These are phyloP conservation scores for Cichlasoma orientale DNA, from an alignment of 2,797 vertebrate genomes.

Conservation along the genomic window DNA sequence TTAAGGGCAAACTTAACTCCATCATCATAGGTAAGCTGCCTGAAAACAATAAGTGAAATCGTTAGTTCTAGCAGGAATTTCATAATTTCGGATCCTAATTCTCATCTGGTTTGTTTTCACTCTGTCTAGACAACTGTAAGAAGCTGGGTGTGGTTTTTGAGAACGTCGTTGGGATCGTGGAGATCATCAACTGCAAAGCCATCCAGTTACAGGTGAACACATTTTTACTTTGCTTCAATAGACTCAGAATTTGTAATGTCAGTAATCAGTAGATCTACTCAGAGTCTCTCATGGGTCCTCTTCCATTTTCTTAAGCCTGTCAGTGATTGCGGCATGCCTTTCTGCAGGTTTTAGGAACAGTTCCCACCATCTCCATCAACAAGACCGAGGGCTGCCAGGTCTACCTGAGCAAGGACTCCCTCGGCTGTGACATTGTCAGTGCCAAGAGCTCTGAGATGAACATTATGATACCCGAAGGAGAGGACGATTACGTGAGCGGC, in stretches of 20 bases:
- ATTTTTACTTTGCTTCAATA: neutral
- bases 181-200: slow-evolving; percentile 95
- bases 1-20: slow-evolving; percentile 98
- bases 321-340: neutral
- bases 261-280: neutral
- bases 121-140: slow-evolving; percentile 91
- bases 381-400: slow-evolving; percentile 98
- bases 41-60: neutral
- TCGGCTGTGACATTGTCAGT: slow-evolving; percentile 94
- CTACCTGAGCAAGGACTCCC: slow-evolving; percentile 91
- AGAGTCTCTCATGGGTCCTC: neutral
- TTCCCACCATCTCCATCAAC: slow-evolving; percentile 98
- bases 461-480: slow-evolving; percentile 88
- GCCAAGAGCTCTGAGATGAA: slow-evolving; percentile 99
- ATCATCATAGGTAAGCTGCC: slow-evolving; percentile 85
- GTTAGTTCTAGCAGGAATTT: neutral
- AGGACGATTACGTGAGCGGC: slow-evolving; percentile 92
- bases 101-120: neutral
- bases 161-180: slow-evolving; percentile 95
- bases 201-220: slow-evolving; percentile 91
- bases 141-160: slow-evolving; percentile 97
- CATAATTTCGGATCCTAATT: neutral
- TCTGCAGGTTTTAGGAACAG: slow-evolving; percentile 89
- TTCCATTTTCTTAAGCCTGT: neutral
- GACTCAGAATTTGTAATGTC: neutral